A percentile compares a stretch with the other conserved stretches of the same genome.
These are phyloP conservation scores for Telenomus remus DNA, from an alignment of 1,140 invertebrate genomes.

Conservation along the genomic window DNA sequence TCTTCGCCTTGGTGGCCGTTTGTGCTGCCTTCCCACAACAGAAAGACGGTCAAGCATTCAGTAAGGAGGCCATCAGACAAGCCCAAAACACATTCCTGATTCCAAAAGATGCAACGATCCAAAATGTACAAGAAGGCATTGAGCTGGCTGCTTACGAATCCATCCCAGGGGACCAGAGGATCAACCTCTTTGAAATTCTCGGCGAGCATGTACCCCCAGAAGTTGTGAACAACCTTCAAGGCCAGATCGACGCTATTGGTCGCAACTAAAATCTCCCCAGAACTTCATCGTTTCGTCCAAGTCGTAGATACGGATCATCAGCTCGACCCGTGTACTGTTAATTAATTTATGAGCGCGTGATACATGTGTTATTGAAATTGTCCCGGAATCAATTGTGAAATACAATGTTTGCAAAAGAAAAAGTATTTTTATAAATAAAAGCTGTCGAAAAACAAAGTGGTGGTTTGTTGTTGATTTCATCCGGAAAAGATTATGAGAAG, in stretches of 20 bases:
- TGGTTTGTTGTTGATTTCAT: conserved; percentile 18
- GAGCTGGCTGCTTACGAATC: conserved; percentile 88
- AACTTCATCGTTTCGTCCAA: conserved; percentile 8
- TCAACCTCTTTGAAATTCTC: conserved; percentile 87
- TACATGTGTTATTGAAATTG: too few relatives aligned
- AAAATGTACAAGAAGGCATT: conserved; percentile 89
- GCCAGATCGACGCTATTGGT: conserved; percentile 87
- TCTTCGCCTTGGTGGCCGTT: conserved; percentile 72
- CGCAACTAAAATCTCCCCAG: conserved; percentile 72
- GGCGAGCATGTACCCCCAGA: conserved; percentile 88
- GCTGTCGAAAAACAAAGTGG: conserved; percentile 8
- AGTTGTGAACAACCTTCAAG: conserved; percentile 86
- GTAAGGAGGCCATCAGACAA: conserved; percentile 89
- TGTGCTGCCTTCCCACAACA: conserved; percentile 79
- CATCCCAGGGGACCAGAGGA: conserved; percentile 87
- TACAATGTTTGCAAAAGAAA: background rate
- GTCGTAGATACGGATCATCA: conserved; percentile 8
- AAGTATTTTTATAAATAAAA: conserved; percentile 55
- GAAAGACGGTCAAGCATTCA: conserved; percentile 86
- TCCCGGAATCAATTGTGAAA: too few relatives aligned
- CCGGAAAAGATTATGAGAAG: conserved; percentile 7
- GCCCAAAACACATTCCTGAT: conserved; percentile 88
- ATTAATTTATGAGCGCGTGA: conserved; percentile 59
- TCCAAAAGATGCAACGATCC: conserved; percentile 88
- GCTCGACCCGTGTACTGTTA: conserved; percentile 28